Percentiles rank a stretch among this genome's conserved stretches.
Evolutionary conservation across 2,888 invertebrate species (phyloP).

Genomic region (Andricus quercusramuli): DNA sequence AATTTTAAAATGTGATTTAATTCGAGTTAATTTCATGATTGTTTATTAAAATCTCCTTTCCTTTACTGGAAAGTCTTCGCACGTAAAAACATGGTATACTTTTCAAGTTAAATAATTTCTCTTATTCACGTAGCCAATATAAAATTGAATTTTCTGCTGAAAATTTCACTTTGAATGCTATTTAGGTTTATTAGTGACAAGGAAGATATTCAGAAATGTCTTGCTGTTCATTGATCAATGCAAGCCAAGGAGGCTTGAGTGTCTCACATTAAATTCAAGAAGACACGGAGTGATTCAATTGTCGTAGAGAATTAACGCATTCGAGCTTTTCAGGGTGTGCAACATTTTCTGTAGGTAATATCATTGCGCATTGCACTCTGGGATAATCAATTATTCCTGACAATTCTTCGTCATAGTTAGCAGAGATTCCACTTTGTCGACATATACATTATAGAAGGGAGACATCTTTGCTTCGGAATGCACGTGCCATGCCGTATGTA

Average conservation of each 20-base stretch:
- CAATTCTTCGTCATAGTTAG: conserved; percentile 52
- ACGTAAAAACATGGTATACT: neutral
- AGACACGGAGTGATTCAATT: conserved; percentile 6
- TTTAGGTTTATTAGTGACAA: neutral
- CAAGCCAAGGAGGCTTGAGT: neutral
- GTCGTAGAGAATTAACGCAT: conserved; percentile 13
- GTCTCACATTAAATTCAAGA: conserved; percentile 18
- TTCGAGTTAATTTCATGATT: too few species aligned
- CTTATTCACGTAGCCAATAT: too few species aligned
- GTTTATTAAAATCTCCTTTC: too few species aligned
- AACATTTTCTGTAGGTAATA: neutral
- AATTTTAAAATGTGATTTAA: neutral
- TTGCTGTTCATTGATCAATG: neutral
- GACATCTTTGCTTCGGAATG: conserved; percentile 24
- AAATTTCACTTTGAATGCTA: neutral
- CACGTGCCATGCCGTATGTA: conserved; percentile 10
- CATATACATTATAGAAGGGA: neutral
- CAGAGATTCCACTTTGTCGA: conserved; percentile 40
- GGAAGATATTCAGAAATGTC: neutral
- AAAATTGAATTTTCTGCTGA: neutral
- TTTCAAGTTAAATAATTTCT: neutral
- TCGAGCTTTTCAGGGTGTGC: neutral
- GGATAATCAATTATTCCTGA: conserved; percentile 60
- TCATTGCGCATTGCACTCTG: neutral
- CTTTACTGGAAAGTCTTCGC: too few species aligned